Evolutionary conservation across 2,888 invertebrate genomes (phyloP), one percentile per base, ranked within the genome.

Genomic region (Coleophora deauratella): DNA sequence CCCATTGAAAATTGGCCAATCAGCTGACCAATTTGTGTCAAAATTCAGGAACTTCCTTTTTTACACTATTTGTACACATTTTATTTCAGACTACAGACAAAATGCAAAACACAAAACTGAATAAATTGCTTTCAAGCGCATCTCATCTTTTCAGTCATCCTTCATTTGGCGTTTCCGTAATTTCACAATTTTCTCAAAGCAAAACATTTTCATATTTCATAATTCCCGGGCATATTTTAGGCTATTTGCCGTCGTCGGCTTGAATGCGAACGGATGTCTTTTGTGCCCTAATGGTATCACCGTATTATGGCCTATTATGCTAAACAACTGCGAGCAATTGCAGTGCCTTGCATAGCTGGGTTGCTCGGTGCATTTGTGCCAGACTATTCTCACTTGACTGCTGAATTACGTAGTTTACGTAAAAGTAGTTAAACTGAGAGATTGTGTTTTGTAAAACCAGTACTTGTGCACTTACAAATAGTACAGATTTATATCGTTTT

Each of bases 251-350:
- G 46, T 46, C 46, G 44, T 46, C 44, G 50, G 46, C 42, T 52
- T 57, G 59, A 57, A 62, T 57, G 56, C 52, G 12, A 35, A 35
- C 42, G 47, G 54, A 56, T 62, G 60, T 67, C 72, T 73, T 72
- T 74, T 76, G 69, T 75, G 66, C 63, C 57, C 48, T 67, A 74
- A 74, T 72, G 68, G 62, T 68, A 79, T 78, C 71, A 69, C 72
- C 68, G 68, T 76, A 77, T 80, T 81, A 81, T 79, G 78, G 76
- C 74, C 67, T 76, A 77, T 80, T 81, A 81, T 80, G 78, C 77
- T 75, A 81, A 79, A 71, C 70, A 71, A 69, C 62, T 66, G 52
- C 57, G 50, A 61, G 72, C 76, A 74, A 78, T 79, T 75, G 74
- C 76, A 71, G 54, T 55, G 54, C 54, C 21, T 21, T 21, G 21